Evolutionary conservation across 2,888 invertebrate genomes (phyloP).

Genomic region (Bombyx huttoni): DNA sequence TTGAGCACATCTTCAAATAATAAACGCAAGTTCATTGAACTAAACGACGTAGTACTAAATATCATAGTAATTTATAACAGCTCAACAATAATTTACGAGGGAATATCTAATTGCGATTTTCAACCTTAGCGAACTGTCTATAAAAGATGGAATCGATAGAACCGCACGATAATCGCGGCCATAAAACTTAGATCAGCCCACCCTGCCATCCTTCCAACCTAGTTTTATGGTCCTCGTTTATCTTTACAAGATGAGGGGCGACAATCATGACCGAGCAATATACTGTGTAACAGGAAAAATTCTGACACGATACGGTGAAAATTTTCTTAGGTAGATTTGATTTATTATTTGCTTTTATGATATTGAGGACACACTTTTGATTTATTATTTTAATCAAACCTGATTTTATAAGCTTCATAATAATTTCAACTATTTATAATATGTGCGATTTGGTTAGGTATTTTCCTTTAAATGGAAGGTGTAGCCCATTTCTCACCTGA

Average conservation of each 20-base stretch:
- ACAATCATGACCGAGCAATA: constrained; percentile 7
- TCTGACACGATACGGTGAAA: neutral
- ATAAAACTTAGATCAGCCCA: constrained; percentile 22
- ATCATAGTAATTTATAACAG: neutral
- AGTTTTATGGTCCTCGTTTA: constrained; percentile 30
- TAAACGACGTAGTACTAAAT: neutral
- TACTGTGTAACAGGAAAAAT: neutral
- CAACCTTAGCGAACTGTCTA: neutral
- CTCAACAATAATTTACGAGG: neutral
- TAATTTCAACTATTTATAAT: no score
- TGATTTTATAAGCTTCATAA: no score
- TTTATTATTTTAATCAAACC: neutral
- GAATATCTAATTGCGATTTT: neutral
- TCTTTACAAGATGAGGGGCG: constrained; percentile 20
- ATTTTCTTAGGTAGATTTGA: neutral
- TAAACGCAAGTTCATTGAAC: neutral
- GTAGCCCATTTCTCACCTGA: no score
- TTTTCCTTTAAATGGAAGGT: no score
- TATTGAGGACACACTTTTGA: neutral
- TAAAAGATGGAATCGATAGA: constrained; percentile 9
- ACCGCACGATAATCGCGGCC: constrained; percentile 23
- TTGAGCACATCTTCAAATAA: neutral
- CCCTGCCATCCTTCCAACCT: constrained; percentile 16
- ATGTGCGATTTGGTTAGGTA: no score
- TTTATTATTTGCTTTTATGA: neutral